Base-by-base conservation (phyloP, 2,797 vertebrate species). In the Euthynnus affinis region DNA sequence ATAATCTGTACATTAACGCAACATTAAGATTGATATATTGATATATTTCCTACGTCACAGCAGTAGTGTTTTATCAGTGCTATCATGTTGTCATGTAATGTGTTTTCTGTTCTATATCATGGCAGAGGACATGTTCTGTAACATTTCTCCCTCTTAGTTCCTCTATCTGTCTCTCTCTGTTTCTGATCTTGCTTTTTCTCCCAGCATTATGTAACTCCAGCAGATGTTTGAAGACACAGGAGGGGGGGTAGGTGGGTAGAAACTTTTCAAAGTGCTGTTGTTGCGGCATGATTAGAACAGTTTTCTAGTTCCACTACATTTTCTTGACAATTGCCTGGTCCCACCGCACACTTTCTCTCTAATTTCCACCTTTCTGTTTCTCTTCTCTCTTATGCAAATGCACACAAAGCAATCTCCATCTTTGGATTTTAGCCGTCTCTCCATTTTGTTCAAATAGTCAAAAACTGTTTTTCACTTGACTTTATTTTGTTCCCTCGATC, bases 231-330 rank as follows among this genome's bases (percentile, higher is more conserved):
- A 94, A 93, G 91, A 84, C 72, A 20, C 74, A 62, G 78, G 60
- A 67, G 64, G 59, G 22, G 22, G 51, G 64, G 52, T 25, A 29
- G 78, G 63, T 52, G 74, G 86, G 75, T 65, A 81, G 80, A 92
- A 92, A 93, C 86, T 92, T 94, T 94, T 93, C 83, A 91, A 91
- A 93, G 89, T 75, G 67, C 79, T 53, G 79, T 84, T 81, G 77
- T 80, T 83, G 80, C 86, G 63, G 83, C 70, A 40, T 89, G 91
- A 92, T 92, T 88, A 88, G 63, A 84, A 87, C 74, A 77, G 57
- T 56, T 85, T 85, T 83, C 74, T 83, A 71, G 74, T 77, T 88
- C 78, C 65, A 71, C 68, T 80, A 63, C 29, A 52, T 42, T 80
- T 75, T 76, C 68, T 64, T 79, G 78, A 84, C 82, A 67, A 84